Evolutionary conservation across 2,113 vertebrate genomes (phyloP).

Genomic region (Lepidothrix coronata): DNA sequence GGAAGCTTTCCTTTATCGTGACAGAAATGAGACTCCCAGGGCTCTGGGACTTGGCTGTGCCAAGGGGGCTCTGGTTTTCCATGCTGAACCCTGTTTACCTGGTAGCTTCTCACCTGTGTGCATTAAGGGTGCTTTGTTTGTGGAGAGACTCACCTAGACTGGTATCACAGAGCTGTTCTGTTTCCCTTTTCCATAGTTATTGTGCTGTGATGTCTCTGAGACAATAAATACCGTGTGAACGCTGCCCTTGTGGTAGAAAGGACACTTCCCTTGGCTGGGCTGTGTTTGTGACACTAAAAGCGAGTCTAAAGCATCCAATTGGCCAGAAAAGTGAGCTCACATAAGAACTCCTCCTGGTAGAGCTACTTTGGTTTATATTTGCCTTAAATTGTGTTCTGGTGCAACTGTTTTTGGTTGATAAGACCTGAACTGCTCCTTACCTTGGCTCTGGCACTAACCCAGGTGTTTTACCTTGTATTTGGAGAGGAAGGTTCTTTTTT

Average conservation of each 20-base stretch:
- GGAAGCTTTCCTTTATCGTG: neutral
- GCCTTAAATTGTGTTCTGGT: neutral
- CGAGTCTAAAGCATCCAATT: fast-evolving
- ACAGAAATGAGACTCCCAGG: neutral
- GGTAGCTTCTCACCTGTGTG: neutral
- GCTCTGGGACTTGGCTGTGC: neutral
- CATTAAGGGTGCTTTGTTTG: neutral
- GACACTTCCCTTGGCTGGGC: neutral
- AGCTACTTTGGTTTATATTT: neutral
- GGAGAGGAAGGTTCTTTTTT: constrained; percentile 1
- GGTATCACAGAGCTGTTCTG: neutral
- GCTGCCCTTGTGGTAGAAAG: neutral
- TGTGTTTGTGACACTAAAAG: neutral
- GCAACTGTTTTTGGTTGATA: neutral
- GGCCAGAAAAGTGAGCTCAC: neutral
- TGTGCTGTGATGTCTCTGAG: neutral
- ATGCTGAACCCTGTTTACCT: neutral
- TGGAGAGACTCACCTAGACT: neutral
- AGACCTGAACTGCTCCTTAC: neutral
- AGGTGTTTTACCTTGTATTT: neutral
- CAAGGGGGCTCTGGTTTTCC: neutral
- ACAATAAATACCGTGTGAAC: neutral
- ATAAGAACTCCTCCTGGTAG: neutral
- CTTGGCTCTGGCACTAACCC: neutral
- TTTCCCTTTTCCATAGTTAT: neutral